Evolutionary conservation across 2,113 vertebrate genomes (phyloP), one percentile per base, ranked within the genome.

Genomic region (Oreocharis arfaki): DNA sequence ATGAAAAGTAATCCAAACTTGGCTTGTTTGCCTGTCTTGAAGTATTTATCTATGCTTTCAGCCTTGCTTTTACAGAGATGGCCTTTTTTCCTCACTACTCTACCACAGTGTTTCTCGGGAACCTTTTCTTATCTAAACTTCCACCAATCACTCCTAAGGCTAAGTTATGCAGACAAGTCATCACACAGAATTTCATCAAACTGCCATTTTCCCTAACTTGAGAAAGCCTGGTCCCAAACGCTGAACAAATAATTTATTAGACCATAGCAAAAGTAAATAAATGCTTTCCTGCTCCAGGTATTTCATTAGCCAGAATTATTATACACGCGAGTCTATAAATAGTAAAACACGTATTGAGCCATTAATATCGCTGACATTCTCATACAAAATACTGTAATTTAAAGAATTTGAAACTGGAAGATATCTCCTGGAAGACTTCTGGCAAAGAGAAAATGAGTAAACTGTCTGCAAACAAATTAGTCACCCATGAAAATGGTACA

Each of bases 241-340:
- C 94, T 82, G 88, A 97, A 91, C 88, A 93, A 96, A 94, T 95
- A 97, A 97, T 95, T 96, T 97, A 93, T 95, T 90, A 79, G 92
- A 88, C 82, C 67, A 23, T 16, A 89, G 91, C 79, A 96, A 95
- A 95, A 94, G 96, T 95, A 96, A 97, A 97, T 86, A 96, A 89
- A 90, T 92, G 95, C 79, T 97, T 94, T 93, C 94, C 84, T 92
- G 77, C 83, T 92, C 50, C 65, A 91, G 84, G 68, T 95, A 95
- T 94, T 97, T 97, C 85, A 95, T 96, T 97, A 96, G 77, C 76
- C 84, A 93, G 96, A 96, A 96, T 96, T 97, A 96, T 78, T 95
- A 89, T 64, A 85, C 65, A 89, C 84, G 91, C 8, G 37, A 94
- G 76, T 89, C 93, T 95, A 96, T 95, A 97, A 97, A 97, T 91